Evolutionary conservation across 2,797 vertebrate species (phyloP), one percentile per base, ranked within the genome.

Genomic region (Urocyon cinereoargenteus): DNA sequence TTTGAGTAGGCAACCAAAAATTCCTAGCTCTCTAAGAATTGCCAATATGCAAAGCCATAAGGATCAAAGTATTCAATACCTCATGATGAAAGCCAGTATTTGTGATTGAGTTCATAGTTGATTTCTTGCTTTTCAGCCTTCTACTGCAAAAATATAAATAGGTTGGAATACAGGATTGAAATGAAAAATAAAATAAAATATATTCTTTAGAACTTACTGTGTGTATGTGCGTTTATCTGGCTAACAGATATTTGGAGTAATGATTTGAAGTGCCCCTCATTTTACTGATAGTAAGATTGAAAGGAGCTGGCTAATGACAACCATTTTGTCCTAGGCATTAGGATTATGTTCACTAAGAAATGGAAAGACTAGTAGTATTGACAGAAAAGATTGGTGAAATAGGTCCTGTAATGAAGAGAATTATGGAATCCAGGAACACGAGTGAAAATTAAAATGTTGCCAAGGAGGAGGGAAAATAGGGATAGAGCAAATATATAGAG

Each of bases 131-230:
- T 66, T 26, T 91, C 19, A 88, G 15, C 3, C 18, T 91, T 68
- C 61, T 61, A 40, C 72, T 85, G 57, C 24, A 77, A 94, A 97
- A 79, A 28, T 66, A 88, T 10, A 90, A 90, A 70, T 55, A 83
- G 12, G 15, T n/a, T 40, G 6, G 51, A 88, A 79, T 40, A 84
- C 3, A 88, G 70, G n/a, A 73, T 3, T 70, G 45, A 95, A 85
- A 66, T n/a, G 1, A 78, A 79, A 75, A 70, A 61, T 68, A 34
- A 90, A 90, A 86, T 82, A 88, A 64, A 82, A 85, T 66, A 61
- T 49, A 91, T 72, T 75, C 15, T 61, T 93, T 61, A 93, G 26
- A 95, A 92, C 13, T 86, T 24, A 59, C 9, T 62, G 28, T 64
- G 21, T 59, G 31, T 66, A 7, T 28, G 5, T 51, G 61, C 45